A percentile compares a stretch with the other conserved stretches of the same genome.
Evolutionary conservation across 2,113 vertebrate species (phyloP).

Genomic region (Sporophila hypoxantha): DNA sequence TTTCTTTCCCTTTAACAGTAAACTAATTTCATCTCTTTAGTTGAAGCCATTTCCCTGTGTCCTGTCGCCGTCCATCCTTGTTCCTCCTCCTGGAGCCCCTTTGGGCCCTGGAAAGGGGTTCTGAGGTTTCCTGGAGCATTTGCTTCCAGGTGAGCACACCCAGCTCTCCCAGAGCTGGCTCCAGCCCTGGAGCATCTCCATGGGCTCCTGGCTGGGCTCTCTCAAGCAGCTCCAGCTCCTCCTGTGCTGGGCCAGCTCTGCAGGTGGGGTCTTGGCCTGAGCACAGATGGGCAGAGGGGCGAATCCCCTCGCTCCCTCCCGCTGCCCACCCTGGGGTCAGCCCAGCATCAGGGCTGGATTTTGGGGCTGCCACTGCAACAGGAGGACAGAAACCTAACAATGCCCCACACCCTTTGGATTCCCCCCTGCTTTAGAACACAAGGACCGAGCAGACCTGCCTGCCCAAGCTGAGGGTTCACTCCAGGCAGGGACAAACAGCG

Average conservation of each 20-base stretch:
- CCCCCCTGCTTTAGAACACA: neutral
- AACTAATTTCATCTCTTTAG: neutral
- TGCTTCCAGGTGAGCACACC: accelerated
- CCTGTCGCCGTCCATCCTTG: neutral
- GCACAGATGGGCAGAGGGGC: neutral
- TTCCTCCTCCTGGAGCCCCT: neutral
- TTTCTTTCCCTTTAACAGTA: neutral
- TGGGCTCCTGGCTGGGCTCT: neutral
- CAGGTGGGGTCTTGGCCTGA: neutral
- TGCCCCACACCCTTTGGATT: too few relatives aligned
- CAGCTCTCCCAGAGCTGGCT: neutral
- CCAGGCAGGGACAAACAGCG: accelerated
- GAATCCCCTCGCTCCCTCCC: neutral
- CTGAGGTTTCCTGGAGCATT: neutral
- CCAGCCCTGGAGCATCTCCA: neutral
- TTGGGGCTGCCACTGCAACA: neutral
- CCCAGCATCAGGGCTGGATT: neutral
- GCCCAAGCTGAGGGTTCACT: neutral
- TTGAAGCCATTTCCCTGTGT: neutral
- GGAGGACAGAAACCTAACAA: neutral
- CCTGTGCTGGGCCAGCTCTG: neutral
- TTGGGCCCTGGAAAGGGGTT: neutral
- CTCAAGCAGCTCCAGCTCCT: neutral
- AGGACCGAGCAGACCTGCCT: neutral
- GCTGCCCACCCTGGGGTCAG: neutral